These are phyloP conservation scores for Pissodes strobi DNA, from an alignment of 1,140 invertebrate species.

Conservation along the genomic window DNA sequence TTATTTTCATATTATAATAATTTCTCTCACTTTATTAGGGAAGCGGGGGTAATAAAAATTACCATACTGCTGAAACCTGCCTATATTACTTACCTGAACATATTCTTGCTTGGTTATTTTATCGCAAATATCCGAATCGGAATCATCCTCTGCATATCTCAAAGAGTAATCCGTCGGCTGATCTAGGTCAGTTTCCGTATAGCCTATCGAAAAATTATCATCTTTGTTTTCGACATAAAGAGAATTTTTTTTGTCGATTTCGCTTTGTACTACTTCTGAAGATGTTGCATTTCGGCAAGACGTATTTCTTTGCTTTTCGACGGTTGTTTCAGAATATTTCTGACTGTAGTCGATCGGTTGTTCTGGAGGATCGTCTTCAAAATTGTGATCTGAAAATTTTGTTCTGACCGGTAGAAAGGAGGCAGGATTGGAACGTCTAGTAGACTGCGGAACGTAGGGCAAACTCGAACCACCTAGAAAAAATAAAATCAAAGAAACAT, in stretches of 20 bases:
- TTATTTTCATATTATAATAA: no score
- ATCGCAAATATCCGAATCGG: constrained; percentile 61
- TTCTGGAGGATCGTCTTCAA: constrained; percentile 62
- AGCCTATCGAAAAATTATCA: constrained; percentile 53
- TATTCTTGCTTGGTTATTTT: constrained; percentile 58
- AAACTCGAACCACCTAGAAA: constrained; percentile 40
- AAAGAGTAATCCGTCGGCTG: constrained; percentile 89
- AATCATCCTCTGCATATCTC: constrained; percentile 78
- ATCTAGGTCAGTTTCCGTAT: constrained; percentile 84
- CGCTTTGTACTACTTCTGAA: background rate
- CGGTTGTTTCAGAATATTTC: constrained; percentile 64
- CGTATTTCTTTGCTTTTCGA: background rate
- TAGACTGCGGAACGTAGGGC: constrained; percentile 34
- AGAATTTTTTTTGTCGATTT: background rate
- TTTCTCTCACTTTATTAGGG: no score
- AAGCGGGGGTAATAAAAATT: no score
- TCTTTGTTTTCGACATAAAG: constrained; percentile 20
- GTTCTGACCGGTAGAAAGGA: constrained; percentile 41
- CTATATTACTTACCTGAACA: constrained; percentile 8
- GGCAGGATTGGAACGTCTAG: constrained; percentile 31
- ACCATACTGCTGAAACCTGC: background rate
- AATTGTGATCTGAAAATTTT: constrained; percentile 44
- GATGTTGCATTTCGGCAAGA: background rate
- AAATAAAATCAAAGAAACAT: no score
- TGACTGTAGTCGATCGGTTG: constrained; percentile 70